phyloP scores from a whole-genome alignment of 2,113 vertebrate genomes.

The Ahaetulla prasina region DNA sequence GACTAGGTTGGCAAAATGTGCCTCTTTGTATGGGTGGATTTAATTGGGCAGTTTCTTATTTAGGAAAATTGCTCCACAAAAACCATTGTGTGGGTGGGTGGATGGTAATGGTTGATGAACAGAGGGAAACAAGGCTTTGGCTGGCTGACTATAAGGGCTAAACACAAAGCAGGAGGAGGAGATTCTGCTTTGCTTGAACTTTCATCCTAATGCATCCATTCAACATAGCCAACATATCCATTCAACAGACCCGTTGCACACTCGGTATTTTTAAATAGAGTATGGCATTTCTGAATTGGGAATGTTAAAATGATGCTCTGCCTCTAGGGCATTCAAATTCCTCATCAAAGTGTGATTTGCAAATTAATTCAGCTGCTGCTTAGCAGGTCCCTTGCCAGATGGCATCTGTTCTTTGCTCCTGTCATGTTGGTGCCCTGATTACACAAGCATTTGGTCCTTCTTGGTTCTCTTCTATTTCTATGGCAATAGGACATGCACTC shows the following conservation, averaged over 20 bases:
- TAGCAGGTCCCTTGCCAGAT: not conserved
- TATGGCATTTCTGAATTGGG: not conserved
- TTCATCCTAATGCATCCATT: rapidly evolving
- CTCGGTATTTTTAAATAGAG: constrained; percentile 1
- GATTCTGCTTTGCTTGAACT: not conserved
- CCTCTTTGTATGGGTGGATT: constrained; percentile 32
- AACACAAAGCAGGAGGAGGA: constrained; percentile 7
- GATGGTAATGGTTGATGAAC: not conserved
- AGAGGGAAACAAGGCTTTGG: constrained; percentile 3
- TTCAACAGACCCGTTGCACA: not conserved
- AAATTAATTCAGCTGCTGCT: not conserved
- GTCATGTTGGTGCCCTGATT: not conserved
- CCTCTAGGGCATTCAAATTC: rapidly evolving
- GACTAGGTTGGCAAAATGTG: constrained; percentile 46
- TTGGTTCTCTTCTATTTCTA: not conserved
- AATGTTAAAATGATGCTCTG: not conserved
- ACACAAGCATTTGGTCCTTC: rapidly evolving
- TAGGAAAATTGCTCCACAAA: constrained; percentile 28
- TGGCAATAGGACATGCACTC: too few relatives aligned
- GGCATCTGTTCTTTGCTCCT: not conserved
- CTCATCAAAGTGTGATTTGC: not conserved
- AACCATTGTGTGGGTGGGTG: not conserved
- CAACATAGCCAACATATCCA: not conserved
- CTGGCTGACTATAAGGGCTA: rapidly evolving
- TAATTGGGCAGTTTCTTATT: constrained; percentile 41